Evolutionary conservation across 2,797 vertebrate genomes (phyloP), one percentile per base, ranked within the genome.

Genomic region (Xenopus petersii): DNA sequence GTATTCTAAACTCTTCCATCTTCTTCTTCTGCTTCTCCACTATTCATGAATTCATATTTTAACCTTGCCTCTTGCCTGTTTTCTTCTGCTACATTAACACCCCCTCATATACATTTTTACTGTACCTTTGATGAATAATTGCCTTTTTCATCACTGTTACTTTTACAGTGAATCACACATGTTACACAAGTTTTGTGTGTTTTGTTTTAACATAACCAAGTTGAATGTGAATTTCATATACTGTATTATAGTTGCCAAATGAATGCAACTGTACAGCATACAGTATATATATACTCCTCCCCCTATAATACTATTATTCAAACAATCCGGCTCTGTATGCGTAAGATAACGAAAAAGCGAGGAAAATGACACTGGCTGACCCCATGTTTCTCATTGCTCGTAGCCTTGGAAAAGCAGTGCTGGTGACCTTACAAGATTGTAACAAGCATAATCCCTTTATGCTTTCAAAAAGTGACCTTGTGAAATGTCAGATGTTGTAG

Each of bases 401-500:
- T 4, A 63, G 49, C 51, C 54, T 36, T 59, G 54, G 79, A 76
- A 79, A 82, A 82, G 62, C 75, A 77, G 74, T 62, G 42, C 77
- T 79, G 54, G 72, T 80, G 73, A 79, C 69, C 83, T 86, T 80
- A 80, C 36, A 81, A 67, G 54, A 77, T 67, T 75, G 67, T 71
- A 67, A 12, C 48, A 79, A 68, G 69, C 46, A 77, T 82, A 79
- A 75, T 81, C 59, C 61, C 80, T 82, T 82, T 81, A 62, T 73
- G 54, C 63, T 81, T 80, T 66, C 73, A 64, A 73, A 80, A 81
- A 84, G 81, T 81, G 69, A 84, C 81, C 82, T 86, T 91, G 88
- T 87, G 88, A 88, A 91, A 88, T 84, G 82, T 87, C 84, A 86
- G 82, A 88, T 81, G 88, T 86, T 69, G 79, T 84, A 72, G 77